Evolutionary conservation across 2,888 invertebrate genomes (phyloP), one percentile per base, ranked within the genome.

Genomic region (Colletes collaris): DNA sequence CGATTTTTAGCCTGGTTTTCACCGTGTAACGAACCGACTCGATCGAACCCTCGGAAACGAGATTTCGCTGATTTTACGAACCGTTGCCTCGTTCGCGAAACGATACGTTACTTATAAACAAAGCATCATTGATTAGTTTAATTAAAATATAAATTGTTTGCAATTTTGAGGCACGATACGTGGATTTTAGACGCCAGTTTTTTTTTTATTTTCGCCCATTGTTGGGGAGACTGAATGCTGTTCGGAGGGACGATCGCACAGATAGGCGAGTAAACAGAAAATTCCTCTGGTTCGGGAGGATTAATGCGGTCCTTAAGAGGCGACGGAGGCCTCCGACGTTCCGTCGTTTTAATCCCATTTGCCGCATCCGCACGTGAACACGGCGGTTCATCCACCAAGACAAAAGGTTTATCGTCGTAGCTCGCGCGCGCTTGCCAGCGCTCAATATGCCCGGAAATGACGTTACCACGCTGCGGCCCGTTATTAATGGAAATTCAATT

Each of bases 401-500:
- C 76, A 78, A 81, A 84, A 84, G 81, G 68, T 64, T 71, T 71
- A 74, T 75, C 79, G 60, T 62, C 44, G 27, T 62, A 3, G 60
- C 49, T 55, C 53, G n/a, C 50, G n/a, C 35, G 13, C 50, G 62
- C 10, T 59, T 49, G 53, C 66, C 46, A 62, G 53, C 71, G 71
- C 69, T 78, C 78, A 58, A 80, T 80, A 70, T 66, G 69, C 59
- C 52, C 71, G 85, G 85, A 84, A 84, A 84, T 72, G 72, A 75
- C 72, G 75, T 84, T 84, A 82, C 72, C 56, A 35, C 64, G 79
- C 62, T 16, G 76, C 84, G 81, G 76, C 79, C 72, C 77, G 73
- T 84, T 75, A 82, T 84, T 84, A 82, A 84, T 84, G 79, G 85
- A 84, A 85, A 84, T 82, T 77, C 85, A 75, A 84, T 82, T 84